Conservation (phyloP, 2,113 vertebrate genomes). For the Eretmodus cyanostictus region DNA sequence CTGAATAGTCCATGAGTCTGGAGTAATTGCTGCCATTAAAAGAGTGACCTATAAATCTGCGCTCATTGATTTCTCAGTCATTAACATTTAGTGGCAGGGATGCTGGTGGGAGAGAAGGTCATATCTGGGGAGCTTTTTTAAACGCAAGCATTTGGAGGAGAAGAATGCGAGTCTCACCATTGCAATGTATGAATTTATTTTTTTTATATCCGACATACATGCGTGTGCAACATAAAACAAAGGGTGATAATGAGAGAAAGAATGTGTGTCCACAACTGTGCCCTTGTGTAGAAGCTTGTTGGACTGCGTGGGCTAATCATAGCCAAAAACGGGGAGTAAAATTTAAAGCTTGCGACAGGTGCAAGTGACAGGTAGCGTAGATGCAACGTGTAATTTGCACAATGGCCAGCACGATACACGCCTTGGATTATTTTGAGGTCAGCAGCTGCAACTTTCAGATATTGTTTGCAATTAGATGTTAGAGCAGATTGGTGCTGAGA, state of each 20-base stretch:
- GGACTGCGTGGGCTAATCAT: not conserved
- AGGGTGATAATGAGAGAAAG: not conserved
- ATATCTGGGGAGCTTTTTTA: constrained; percentile 17
- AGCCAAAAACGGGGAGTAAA: not conserved
- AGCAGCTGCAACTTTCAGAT: not conserved
- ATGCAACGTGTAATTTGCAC: not conserved
- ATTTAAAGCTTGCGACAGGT: not conserved
- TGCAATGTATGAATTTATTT: not conserved
- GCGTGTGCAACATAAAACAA: not conserved
- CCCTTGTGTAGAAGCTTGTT: not conserved
- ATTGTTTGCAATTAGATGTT: not conserved
- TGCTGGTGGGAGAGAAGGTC: constrained; percentile 32
- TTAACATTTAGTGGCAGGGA: constrained; percentile 34
- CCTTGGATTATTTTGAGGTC: not conserved
- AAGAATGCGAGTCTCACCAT: not conserved
- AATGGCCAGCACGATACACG: not conserved
- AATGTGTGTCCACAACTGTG: not conserved
- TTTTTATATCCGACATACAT: not conserved
- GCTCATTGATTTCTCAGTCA: constrained; percentile 26
- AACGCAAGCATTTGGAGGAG: not conserved
- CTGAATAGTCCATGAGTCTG: not conserved
- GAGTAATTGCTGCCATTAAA: constrained; percentile 37
- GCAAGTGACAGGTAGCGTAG: not conserved
- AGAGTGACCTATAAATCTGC: constrained; percentile 20
- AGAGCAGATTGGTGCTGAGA: not conserved